Evolutionary conservation across 2,113 vertebrate species (phyloP).

Genomic region (Pithys albifrons): DNA sequence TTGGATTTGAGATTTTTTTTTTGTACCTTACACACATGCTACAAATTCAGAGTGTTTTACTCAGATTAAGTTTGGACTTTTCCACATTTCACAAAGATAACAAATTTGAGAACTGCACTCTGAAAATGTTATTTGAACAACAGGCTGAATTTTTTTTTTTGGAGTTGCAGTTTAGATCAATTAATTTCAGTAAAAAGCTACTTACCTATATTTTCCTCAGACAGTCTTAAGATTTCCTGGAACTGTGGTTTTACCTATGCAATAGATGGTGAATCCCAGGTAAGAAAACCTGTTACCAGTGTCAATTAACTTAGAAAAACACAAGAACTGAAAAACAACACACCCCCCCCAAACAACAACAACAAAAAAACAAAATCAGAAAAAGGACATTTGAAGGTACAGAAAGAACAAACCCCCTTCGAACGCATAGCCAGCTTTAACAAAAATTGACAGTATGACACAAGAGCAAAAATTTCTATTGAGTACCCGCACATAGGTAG

Average conservation of each 20-base stretch:
- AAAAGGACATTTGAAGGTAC: background rate
- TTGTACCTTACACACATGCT: background rate
- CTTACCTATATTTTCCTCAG: slow-evolving; percentile 97
- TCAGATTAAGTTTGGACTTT: background rate
- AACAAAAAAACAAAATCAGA: background rate
- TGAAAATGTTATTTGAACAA: background rate
- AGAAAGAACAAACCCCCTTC: background rate
- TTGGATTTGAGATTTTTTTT: background rate
- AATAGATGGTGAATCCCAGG: background rate
- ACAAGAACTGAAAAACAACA: background rate
- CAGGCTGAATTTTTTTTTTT: background rate
- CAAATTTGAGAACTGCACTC: background rate
- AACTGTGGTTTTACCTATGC: slow-evolving; percentile 96
- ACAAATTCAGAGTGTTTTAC: background rate
- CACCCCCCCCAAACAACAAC: too few relatives aligned
- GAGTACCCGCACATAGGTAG: background rate
- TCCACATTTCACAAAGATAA: background rate
- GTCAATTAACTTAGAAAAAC: background rate
- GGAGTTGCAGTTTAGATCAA: background rate
- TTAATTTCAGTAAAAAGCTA: background rate
- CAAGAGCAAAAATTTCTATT: background rate
- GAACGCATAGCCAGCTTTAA: background rate
- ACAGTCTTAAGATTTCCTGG: slow-evolving; percentile 96
- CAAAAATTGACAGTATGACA: background rate
- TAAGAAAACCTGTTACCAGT: slow-evolving; percentile 21